Base-by-base conservation (phyloP, 2,888 invertebrate genomes). In the Phyto melanocephala region DNA sequence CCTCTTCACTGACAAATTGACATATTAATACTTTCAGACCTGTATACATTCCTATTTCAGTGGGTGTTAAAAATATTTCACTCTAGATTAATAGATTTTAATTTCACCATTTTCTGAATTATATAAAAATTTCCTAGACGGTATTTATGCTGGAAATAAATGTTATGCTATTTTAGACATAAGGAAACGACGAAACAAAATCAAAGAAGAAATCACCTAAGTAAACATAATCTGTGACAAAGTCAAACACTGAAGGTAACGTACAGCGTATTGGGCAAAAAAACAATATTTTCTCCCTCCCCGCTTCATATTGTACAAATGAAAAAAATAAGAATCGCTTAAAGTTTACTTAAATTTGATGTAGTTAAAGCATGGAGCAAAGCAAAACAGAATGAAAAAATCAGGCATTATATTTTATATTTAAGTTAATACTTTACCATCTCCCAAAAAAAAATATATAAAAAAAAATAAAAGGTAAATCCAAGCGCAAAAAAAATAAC, bases 221-320 rank as follows among this genome's bases (percentile, higher is more conserved):
- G 68, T 50, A 77, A 81, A 81, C 56, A 81, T 81, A 81, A 74
- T 74, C 77, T 68, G 72, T 56, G 68, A 72, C 68, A 81, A 77
- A 81, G 81, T 81, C 81, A 81, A 54, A 81, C 56, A 54, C 74
- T 62, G 56, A 77, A 77, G 54, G 62, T 72, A 65, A 72, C 10
- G 17, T 17, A 13, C 15, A 62, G 54, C 22, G 35, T 42, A 45
- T 54, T 62, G 20, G 33, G 58, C 70, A 63, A 37, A 24, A n/a
- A n/a, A 63, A 56, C 13, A 24, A 65, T 24, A 75, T 47, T 47
- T 47, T 20, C 17, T n/a, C 10, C 35, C 11, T n/a, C 11, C 13
- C 20, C 67, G 17, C 52, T 24, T 1, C 28, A 37, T 24, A 35
- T 1, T 28, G 13, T 13, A 15, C 3, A 54, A 47, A 28, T 54